Evolutionary conservation across 1,140 invertebrate genomes (phyloP).

Genomic region (Drosophila subpulchrella): DNA sequence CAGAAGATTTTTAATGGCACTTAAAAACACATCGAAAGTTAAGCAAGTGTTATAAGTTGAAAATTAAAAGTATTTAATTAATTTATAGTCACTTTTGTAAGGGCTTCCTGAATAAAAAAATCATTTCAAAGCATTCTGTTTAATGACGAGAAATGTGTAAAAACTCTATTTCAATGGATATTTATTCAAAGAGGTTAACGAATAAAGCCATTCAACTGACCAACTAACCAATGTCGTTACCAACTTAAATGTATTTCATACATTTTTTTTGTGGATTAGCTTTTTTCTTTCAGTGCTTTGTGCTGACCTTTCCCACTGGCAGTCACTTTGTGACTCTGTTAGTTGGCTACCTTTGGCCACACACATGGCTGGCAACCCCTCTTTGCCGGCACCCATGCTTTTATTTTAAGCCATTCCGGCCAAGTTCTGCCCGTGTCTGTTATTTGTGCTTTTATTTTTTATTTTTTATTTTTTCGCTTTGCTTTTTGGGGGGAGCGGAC

Average conservation of each 20-base stretch:
- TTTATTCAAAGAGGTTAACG: neutral
- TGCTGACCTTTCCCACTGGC: conserved; percentile 57
- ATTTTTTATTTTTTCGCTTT: conserved; percentile 22
- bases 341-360: conserved; percentile 68
- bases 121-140: no score
- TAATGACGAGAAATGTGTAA: no score
- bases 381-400: conserved; percentile 4
- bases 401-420: conserved; percentile 45
- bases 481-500: conserved; percentile 55
- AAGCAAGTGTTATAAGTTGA: no score
- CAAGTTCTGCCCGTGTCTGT: conserved; percentile 40
- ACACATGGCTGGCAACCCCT: conserved; percentile 21
- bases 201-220: neutral
- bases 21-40: no score
- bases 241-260: neutral
- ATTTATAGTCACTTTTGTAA: no score
- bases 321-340: conserved; percentile 72
- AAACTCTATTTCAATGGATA: no score
- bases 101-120: no score
- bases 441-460: conserved; percentile 33
- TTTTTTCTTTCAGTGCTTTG: conserved; percentile 56
- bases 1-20: no score
- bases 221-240: neutral
- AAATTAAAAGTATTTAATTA: no score
- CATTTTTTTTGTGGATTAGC: neutral